Evolutionary conservation across 2,113 vertebrate species (phyloP), one percentile per base, ranked within the genome.

Genomic region (Spheniscus mendiculus): DNA sequence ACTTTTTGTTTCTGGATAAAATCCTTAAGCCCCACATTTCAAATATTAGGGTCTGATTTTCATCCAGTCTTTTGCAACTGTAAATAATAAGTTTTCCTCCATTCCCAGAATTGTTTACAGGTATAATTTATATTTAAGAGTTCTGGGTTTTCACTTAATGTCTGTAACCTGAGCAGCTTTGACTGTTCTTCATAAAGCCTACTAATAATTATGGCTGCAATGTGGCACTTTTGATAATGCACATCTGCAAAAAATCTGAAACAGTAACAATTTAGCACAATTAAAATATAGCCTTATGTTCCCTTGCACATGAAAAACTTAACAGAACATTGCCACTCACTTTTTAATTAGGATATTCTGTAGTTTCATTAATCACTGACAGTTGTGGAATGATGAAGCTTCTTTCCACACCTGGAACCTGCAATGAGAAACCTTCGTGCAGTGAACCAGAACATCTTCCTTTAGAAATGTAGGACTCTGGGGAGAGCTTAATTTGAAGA

Each of bases 401-500:
- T 89, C 66, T 88, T 83, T 59, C 38, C 71, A 44, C 93, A 88
- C 79, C 84, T 95, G 91, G 95, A 91, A 91, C 71, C 73, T 71
- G 91, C 77, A 65, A 49, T 42, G 58, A 90, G 83, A 91, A 91
- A 36, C 40, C 49, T 55, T 61, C 13, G 12, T 69, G n/a, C 53
- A 40, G 49, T 71, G 97, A 97, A 90, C 89, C 88, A 77, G 55
- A 83, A 80, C 95, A 30, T 71, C 94, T 94, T 96, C 89, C 83
- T 96, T 66, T 93, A 73, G 94, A 96, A 90, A 88, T 83, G 65
- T 10, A 56, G 55, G 80, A 32, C 87, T 90, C 95, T 87, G 74
- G 91, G 71, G 86, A 97, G 83, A 80, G 83, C 96, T 89, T 80
- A 80, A 89, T 97, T 97, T 96, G 83, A 97, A 87, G 62, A 92